Evolutionary conservation across 2,113 vertebrate genomes (phyloP).

Genomic region (Amphiprion percula): DNA sequence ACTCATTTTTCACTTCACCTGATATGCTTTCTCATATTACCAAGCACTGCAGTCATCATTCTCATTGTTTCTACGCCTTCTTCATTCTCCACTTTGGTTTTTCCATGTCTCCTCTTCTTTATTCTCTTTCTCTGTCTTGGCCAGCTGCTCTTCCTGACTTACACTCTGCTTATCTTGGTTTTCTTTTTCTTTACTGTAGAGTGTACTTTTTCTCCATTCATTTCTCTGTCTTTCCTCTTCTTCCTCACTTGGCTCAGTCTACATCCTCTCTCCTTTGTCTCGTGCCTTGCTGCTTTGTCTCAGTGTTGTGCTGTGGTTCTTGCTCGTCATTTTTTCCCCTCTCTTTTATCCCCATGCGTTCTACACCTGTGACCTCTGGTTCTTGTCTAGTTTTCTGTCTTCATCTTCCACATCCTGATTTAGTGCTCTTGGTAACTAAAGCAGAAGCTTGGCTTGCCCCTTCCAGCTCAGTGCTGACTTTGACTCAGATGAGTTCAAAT

Average conservation of each 20-base stretch:
- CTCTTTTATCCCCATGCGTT: background rate
- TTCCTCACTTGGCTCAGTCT: conserved; percentile 14
- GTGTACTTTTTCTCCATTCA: conserved; percentile 27
- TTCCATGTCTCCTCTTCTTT: conserved; percentile 30
- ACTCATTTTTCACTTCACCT: conserved; percentile 51
- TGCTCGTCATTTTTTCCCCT: background rate
- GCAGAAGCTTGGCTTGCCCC: conserved; percentile 5
- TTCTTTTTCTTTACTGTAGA: background rate
- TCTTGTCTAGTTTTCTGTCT: background rate
- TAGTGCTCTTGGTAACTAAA: conserved; percentile 4
- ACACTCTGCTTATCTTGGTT: conserved; percentile 33
- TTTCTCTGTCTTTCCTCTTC: conserved; percentile 10
- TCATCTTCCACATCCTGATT: background rate
- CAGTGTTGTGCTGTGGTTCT: background rate
- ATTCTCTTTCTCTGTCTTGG: conserved; percentile 22
- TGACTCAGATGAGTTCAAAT: conserved; percentile 45
- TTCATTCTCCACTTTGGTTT: conserved; percentile 29
- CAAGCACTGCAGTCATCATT: conserved; percentile 49
- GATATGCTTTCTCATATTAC: conserved; percentile 46
- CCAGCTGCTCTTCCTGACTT: conserved; percentile 10
- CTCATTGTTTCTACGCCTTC: conserved; percentile 37
- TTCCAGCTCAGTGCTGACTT: conserved; percentile 22
- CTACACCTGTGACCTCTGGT: conserved; percentile 11
- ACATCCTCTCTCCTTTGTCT: conserved; percentile 15
- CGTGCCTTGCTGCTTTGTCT: conserved; percentile 4